These are phyloP conservation scores for Drosophila gaucha DNA, from an alignment of 2,888 invertebrate genomes.

Conservation along the genomic window DNA sequence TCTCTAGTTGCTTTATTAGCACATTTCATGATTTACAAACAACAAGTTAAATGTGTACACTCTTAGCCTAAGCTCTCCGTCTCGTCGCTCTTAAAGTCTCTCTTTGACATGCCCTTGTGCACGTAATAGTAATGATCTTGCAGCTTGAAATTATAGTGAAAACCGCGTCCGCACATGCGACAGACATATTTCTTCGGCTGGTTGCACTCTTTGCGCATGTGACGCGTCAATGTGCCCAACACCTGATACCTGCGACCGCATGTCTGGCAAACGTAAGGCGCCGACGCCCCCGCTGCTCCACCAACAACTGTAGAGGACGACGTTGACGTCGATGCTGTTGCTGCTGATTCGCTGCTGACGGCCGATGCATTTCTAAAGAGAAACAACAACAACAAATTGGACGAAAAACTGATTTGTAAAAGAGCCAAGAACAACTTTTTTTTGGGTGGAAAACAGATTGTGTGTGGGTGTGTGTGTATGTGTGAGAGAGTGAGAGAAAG, in stretches of 20 bases:
- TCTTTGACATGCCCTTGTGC: constrained; percentile 67
- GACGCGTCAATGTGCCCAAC: constrained; percentile 85
- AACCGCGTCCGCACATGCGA: constrained; percentile 81
- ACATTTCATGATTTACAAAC: constrained; percentile 14
- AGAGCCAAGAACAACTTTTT: constrained; percentile 10
- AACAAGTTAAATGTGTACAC: constrained; percentile 10
- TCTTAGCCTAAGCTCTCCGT: constrained; percentile 16
- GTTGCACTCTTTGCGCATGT: constrained; percentile 85
- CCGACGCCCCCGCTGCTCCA: constrained; percentile 20
- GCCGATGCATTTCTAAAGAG: constrained; percentile 43
- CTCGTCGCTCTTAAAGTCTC: constrained; percentile 26
- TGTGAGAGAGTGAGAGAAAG: constrained; percentile 18
- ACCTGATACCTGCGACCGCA: constrained; percentile 81
- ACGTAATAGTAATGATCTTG: constrained; percentile 81
- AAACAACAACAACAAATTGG: constrained; percentile 43
- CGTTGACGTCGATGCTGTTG: constrained; percentile 9
- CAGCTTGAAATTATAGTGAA: constrained; percentile 83
- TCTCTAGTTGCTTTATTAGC: constrained; percentile 32
- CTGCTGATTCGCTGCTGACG: constrained; percentile 11
- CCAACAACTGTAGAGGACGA: constrained; percentile 1
- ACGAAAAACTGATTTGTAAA: constrained; percentile 15
- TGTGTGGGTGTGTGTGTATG: neutral
- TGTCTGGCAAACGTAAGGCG: constrained; percentile 72
- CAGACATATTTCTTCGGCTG: constrained; percentile 83
- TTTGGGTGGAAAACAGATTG: neutral